Percentiles rank a stretch among this genome's conserved stretches.
These are phyloP conservation scores for Helicorthomorpha holstii DNA, from an alignment of 1,140 invertebrate genomes.

Conservation along the genomic window DNA sequence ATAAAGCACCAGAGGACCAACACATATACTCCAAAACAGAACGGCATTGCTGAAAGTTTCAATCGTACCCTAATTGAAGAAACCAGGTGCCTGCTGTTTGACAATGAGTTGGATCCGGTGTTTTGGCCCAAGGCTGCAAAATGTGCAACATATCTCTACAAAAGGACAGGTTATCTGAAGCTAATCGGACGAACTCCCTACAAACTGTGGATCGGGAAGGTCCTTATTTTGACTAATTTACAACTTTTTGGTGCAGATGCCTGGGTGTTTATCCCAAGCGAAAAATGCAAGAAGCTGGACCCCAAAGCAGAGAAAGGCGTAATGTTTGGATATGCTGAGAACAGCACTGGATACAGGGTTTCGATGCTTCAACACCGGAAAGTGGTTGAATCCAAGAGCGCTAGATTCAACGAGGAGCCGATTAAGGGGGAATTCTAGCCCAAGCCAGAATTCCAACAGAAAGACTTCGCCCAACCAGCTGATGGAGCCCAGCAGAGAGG, in stretches of 20 bases:
- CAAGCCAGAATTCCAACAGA: neutral
- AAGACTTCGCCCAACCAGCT: neutral
- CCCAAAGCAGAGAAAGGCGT: neutral
- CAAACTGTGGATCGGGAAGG: conserved; percentile 14
- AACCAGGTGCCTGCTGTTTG: conserved; percentile 22
- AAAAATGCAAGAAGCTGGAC: neutral
- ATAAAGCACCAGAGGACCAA: conserved; percentile 29
- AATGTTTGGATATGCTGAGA: neutral
- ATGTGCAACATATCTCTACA: conserved; percentile 25
- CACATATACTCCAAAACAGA: conserved; percentile 30
- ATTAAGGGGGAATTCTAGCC: neutral
- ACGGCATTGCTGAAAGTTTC: conserved; percentile 31
- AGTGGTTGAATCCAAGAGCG: neutral
- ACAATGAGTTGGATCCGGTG: conserved; percentile 19
- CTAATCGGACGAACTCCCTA: conserved; percentile 12
- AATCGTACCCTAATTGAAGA: conserved; percentile 19
- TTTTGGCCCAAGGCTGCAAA: conserved; percentile 30
- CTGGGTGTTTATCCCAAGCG: conserved; percentile 5
- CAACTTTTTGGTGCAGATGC: conserved; percentile 3
- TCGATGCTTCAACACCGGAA: neutral
- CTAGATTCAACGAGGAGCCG: neutral
- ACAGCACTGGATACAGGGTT: neutral
- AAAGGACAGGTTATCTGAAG: conserved; percentile 15
- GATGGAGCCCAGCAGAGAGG: neutral
- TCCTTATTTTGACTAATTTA: conserved; percentile 5